Evolutionary conservation across 2,113 vertebrate species (phyloP).

Genomic region (Pionites leucogaster): DNA sequence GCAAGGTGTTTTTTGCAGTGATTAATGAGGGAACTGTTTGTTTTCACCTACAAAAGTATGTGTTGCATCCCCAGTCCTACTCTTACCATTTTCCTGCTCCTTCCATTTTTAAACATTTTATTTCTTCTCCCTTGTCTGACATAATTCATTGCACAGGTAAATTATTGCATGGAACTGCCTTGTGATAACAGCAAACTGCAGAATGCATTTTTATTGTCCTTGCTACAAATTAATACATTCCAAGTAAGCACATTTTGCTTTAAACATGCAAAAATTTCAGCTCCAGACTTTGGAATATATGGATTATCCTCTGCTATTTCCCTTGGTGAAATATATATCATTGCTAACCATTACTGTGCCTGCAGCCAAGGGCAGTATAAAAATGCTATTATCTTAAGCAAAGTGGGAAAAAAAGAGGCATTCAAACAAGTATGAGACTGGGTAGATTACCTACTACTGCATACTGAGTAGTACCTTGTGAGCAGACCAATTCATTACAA

Average conservation of each 20-base stretch:
- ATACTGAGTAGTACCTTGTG: not conserved
- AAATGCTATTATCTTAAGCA: conserved; percentile 57
- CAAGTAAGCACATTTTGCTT: conserved; percentile 43
- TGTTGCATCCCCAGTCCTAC: not conserved
- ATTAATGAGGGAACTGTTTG: not conserved
- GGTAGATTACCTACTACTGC: not conserved
- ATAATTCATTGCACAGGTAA: conserved; percentile 20
- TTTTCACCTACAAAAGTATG: not conserved
- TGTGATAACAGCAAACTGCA: conserved; percentile 35
- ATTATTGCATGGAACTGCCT: conserved; percentile 31
- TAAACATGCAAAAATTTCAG: conserved; percentile 35
- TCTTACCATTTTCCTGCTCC: not conserved
- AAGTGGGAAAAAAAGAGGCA: conserved; percentile 7
- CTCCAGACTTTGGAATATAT: conserved; percentile 46
- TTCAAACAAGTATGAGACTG: not conserved
- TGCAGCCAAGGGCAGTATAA: conserved; percentile 53
- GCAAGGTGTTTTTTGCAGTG: not conserved
- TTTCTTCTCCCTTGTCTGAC: conserved; percentile 14
- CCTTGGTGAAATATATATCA: conserved; percentile 40
- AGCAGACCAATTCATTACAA: not conserved
- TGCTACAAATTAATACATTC: conserved; percentile 53
- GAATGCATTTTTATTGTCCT: conserved; percentile 48
- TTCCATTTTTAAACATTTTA: conserved; percentile 11
- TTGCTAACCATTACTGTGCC: conserved; percentile 1
- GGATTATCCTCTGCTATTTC: conserved; percentile 35